phyloP scores from a whole-genome alignment of 1,140 invertebrate species.

The Bombus fervidus region DNA sequence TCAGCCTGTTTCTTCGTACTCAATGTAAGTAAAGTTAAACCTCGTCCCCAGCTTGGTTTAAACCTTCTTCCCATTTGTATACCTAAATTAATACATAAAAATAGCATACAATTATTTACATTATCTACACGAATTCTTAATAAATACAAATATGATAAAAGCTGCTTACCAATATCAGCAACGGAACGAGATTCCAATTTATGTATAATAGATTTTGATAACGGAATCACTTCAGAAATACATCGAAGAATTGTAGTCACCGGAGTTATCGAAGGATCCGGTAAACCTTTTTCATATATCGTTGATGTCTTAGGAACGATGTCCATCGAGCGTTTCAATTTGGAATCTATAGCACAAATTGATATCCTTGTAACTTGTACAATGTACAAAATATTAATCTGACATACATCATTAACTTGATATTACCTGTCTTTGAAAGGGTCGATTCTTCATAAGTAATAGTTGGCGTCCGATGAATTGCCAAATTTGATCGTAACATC shows the following conservation, averaged over 20 bases:
- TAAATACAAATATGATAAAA: not conserved
- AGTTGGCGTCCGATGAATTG: conserved; percentile 2
- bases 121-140: not conserved
- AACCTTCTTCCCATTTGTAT: conserved; percentile 86
- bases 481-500: conserved; percentile 32
- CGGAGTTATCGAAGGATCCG: conserved; percentile 55
- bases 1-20: conserved; percentile 77
- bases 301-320: not conserved
- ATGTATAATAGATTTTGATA: conserved; percentile 79
- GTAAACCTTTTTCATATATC: conserved; percentile 10
- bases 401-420: too few species aligned
- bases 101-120: not conserved
- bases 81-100: conserved; percentile 41
- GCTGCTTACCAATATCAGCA: conserved; percentile 84
- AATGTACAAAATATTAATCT: not conserved
- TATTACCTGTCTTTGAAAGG: not conserved
- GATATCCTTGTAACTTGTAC: not conserved
- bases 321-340: conserved; percentile 19
- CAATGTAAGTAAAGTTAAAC: conserved; percentile 84
- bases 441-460: conserved; percentile 5
- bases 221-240: conserved; percentile 79
- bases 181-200: conserved; percentile 83
- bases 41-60: conserved; percentile 89
- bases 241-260: conserved; percentile 77
- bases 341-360: not conserved